Evolutionary conservation across 2,797 vertebrate species (phyloP), one percentile per base, ranked within the genome.

Genomic region (Myripristis murdjan): DNA sequence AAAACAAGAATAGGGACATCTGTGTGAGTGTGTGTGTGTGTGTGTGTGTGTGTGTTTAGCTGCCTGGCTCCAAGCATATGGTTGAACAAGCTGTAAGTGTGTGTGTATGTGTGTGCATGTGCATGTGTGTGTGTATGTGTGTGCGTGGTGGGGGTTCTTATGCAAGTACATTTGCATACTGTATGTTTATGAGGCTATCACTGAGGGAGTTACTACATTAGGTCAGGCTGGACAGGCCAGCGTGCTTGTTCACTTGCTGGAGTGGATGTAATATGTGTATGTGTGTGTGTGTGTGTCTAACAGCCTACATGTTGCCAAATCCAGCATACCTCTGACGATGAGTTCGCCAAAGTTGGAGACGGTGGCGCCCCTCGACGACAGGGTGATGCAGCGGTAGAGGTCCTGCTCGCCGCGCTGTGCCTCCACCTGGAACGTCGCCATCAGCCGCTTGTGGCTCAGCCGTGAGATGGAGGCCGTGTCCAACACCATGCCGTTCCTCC

Each of bases 291-390:
- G 46, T 39, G 11, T 31, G 37, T 7, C 31, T 4, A 31, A 2
- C 28, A 31, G 14, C 14, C 5, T 11, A 23, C 22, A 2, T 20
- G 7, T 22, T 18, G 1, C 20, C 11, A 9, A 44, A 44, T 24
- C 3, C 12, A 20, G 0, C 11, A 43, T 83, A 99, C 97, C 97
- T 96, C 97, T 96, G 77, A 99, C 96, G 0, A 99, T 96, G 73
- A 99, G 96, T 70, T 99, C 97, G 0, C 96, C 98, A 0, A 98
- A 99, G 93, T 99, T 99, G 78, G 97, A 98, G 79, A 99, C 96
- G 0, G 97, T 93, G 0, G 97, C 95, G 0, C 97, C 97, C 0
- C 95, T 93, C 14, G 92, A 41, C 0, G 97, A 97, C 85, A 95
- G 94, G 9, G 96, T 97, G 86, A 99, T 87, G 0, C 98, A 99